Evolutionary conservation across 2,113 vertebrate species (phyloP).

Genomic region (Candoia aspera): DNA sequence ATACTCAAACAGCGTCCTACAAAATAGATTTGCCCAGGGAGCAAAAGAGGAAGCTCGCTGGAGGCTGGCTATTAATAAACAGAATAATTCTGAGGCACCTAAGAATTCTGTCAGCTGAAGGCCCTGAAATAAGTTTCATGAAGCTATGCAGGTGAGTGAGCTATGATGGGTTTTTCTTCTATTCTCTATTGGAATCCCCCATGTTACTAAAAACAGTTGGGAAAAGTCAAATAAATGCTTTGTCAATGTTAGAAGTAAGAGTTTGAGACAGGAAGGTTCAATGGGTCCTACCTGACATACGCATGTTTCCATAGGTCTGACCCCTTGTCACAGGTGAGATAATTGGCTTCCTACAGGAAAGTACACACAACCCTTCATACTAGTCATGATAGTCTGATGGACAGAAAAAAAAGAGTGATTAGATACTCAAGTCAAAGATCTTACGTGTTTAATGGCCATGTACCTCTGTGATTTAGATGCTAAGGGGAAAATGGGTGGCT

Average conservation of each 20-base stretch:
- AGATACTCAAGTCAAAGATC: background rate
- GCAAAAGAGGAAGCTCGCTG: no score
- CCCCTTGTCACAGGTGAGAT: background rate
- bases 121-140: background rate
- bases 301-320: background rate
- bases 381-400: background rate
- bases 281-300: no score
- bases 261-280: background rate
- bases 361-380: background rate
- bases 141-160: background rate
- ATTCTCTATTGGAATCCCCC: background rate
- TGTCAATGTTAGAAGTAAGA: background rate
- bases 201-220: background rate
- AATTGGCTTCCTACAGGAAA: background rate
- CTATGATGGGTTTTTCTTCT: background rate
- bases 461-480: background rate
- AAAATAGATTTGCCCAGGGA: no score
- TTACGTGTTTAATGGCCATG: background rate
- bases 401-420: background rate
- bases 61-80: no score
- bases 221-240: background rate
- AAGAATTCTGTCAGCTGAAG: slow-evolving; percentile 1
- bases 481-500: background rate
- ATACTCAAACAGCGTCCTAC: no score
- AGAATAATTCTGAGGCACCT: background rate